Evolutionary conservation across 64 coral and sea anemone genomes (phyloP), one percentile per base, ranked within the genome.

Genomic region (Hydrozoanthus tunicans): DNA sequence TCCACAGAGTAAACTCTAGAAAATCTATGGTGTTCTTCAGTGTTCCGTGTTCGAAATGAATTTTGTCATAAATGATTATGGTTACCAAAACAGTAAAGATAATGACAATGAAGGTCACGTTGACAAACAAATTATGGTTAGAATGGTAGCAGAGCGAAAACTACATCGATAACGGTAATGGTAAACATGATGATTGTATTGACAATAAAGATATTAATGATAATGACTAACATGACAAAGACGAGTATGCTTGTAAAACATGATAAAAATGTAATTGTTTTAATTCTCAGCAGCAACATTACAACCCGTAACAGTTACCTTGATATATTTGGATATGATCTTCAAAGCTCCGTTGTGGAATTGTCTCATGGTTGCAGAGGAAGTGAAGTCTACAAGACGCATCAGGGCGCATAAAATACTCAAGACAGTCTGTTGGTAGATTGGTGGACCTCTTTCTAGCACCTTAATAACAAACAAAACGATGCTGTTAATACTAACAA

Each of bases 321-420:
- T 99, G 53, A 99, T 92, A 65, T 99, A 95, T 74, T 96, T 99
- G 3, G 94, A 93, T 57, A 99, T 99, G 24, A 91, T 90, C 79
- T 95, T 95, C 51, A 99, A 89, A 6, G 84, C 92, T 10, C 93
- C 79, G 75, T 95, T 99, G 74, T 95, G 94, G 55, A 99, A 95
- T 52, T 95, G 94, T 79, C 94, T 93, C 91, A 93, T 94, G 65
- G 94, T 12, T 55, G 89, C 53, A 6, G 94, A 93, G 13, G 94
- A 93, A 1, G 83, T 56, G 79, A 99, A 99, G 83, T 99, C 96
- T 3, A 91, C 91, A 63, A 90, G 89, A 58, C 82, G 93, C 91
- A 98, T 98, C 17, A 98, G 62, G 32, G 91, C 82, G 80, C 96
- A 98, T 3, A 95, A 43, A 51, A 98, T 79, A 91, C 90, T 93